phyloP scores from a whole-genome alignment of 2,113 vertebrate genomes.

The Callipepla californica region DNA sequence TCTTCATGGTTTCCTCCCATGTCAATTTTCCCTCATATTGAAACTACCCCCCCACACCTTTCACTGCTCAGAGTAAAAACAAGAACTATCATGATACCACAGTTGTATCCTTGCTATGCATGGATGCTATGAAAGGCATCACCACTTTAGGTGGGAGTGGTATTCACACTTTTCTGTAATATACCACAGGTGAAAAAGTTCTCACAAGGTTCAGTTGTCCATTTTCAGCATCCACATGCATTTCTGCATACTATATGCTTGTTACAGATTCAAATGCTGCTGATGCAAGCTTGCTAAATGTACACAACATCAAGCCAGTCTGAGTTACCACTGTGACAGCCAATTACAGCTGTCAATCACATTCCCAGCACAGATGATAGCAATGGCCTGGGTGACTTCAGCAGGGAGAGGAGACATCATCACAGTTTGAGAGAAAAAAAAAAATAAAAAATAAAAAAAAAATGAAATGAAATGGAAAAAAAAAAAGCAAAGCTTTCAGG shows the following conservation, averaged over 20 bases:
- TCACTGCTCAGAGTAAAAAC: background rate
- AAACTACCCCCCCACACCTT: accelerated
- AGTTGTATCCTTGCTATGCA: accelerated
- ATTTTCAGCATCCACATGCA: background rate
- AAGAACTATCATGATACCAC: background rate
- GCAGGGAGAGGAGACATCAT: background rate
- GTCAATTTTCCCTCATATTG: accelerated
- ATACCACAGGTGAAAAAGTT: background rate
- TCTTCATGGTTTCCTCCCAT: accelerated
- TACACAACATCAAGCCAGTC: accelerated
- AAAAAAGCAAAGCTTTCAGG: background rate
- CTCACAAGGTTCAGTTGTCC: accelerated
- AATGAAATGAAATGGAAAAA: no score
- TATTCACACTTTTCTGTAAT: background rate
- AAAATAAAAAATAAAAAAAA: no score
- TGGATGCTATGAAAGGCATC: background rate
- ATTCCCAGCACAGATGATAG: background rate
- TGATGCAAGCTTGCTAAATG: background rate
- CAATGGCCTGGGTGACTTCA: background rate
- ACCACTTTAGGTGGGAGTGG: accelerated
- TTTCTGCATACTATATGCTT: background rate
- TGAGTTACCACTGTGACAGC: no score
- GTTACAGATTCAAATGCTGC: accelerated
- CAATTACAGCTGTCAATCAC: background rate
- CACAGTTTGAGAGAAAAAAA: accelerated